Evolutionary conservation across 2,113 vertebrate species (phyloP), one percentile per base, ranked within the genome.

Genomic region (Tetrao urogallus): DNA sequence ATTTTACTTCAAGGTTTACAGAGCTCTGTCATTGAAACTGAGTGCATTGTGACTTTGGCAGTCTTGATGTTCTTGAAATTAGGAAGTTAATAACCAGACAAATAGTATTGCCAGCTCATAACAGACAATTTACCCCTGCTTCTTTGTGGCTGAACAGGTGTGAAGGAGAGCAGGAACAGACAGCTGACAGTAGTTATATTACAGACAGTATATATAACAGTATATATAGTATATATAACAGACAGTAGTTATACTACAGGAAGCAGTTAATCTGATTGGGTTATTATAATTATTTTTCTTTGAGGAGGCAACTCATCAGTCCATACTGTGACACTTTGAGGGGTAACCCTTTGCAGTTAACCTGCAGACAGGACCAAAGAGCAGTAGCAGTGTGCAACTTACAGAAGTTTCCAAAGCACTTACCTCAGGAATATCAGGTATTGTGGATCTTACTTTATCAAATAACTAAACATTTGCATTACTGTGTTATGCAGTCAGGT

Each of bases 351-450:
- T 96, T 99, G 92, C 98, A 98, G 95, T 97, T 99, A 81, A 99
- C 98, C 73, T 99, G 99, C 97, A 98, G 99, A n/a, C 99, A 99
- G 96, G 99, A 99, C 98, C 99, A 99, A 97, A 98, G 98, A 93
- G 99, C 99, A 40, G 99, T 99, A 79, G 99, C 99, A 6, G 99
- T 99, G 74, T 99, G 99, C 94, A 99, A 99, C 96, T 97, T 99
- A 71, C 99, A 99, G 97, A 99, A 98, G 82, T 99, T 99, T 95
- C 94, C 97, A 11, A 97, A 98, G 77, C 96, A 97, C 28, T 98
- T 99, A 73, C 99, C 99, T n/a, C 97, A 78, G 78, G 98, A 99
- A 87, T 99, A 99, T 96, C 99, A 99, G 99, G 99, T 99, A 98
- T 52, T 64, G 64, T 36, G 14, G 21, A 28, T 86, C 42, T 36